Evolutionary conservation across 2,797 vertebrate genomes (phyloP), one percentile per base, ranked within the genome.

Genomic region (Coluber constrictor): DNA sequence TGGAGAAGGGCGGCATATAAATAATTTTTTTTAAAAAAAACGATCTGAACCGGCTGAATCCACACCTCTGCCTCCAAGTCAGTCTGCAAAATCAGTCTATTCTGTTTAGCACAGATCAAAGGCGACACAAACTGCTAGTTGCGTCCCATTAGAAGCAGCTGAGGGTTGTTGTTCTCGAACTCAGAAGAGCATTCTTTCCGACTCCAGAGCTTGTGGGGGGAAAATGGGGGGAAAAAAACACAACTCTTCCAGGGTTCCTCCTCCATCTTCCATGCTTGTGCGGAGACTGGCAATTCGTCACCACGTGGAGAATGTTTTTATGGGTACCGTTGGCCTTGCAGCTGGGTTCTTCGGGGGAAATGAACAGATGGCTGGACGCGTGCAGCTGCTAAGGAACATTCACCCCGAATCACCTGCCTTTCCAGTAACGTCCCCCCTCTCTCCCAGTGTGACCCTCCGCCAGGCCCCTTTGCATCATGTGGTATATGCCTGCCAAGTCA

Each of bases 361-460:
- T 0, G 9, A 88, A 47, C 54, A 59, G 37, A 74, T 4, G 51
- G 55, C 55, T 16, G 55, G 47, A 56, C 7, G 18, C 1, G 0
- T 6, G 37, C 16, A 16, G 61, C 32, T 12, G 79, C 27, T 15
- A 0, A 86, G 55, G 29, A 16, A 6, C 60, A 11, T 25, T 57
- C 91, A 74, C 63, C 61, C 63, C 2, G 0, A 1, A 20, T 83
- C 87, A 51, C 66, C 43, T 54, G 37, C 29, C 23, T 27, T n/a
- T 66, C 59, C 16, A 25, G 51, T 32, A 15, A 25, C 56, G 13
- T 70, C 90, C 63, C n/a, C n/a, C 25, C 29, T 5, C 12, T 7
- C 90, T 96, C 96, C 96, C 95, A 18, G 87, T 93, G 92, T 91
- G 91, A 9, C 95, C 95, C 92, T 27, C 95, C 61, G 13, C 66